A percentile compares a stretch with the other conserved stretches of the same genome.
phyloP scores from a whole-genome alignment of 2,797 vertebrate species.

The Alca torda region DNA sequence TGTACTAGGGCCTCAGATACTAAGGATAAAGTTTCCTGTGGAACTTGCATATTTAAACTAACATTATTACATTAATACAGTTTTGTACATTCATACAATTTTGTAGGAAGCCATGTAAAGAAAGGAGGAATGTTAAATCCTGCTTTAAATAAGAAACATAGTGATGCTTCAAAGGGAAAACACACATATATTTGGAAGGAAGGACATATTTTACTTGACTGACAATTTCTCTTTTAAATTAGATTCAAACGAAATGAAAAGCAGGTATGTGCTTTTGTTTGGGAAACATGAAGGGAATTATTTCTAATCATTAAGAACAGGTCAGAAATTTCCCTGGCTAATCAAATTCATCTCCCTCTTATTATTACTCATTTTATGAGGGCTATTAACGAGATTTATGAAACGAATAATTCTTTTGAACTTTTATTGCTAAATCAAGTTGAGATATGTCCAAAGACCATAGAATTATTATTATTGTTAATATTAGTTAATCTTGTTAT shows the following conservation, averaged over 20 bases:
- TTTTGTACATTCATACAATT: not conserved
- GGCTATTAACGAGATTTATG: not conserved
- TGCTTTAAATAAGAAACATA: not conserved
- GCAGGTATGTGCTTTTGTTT: not conserved
- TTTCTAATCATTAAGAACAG: not conserved
- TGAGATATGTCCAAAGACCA: not conserved
- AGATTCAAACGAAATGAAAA: not conserved
- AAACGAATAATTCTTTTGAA: not conserved
- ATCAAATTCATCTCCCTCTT: not conserved
- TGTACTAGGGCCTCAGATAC: not conserved
- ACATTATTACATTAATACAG: not conserved
- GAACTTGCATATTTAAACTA: not conserved
- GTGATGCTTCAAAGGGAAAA: not conserved
- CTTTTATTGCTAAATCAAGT: conserved; percentile 8
- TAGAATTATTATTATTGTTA: not conserved
- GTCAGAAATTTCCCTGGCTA: conserved; percentile 13
- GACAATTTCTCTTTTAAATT: not conserved
- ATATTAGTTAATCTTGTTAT: not conserved
- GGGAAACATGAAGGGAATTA: not conserved
- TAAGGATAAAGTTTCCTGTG: not conserved
- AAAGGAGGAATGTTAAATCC: not conserved
- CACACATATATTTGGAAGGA: not conserved
- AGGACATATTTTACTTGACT: not conserved
- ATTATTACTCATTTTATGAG: not conserved
- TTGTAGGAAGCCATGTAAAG: not conserved